A percentile compares a stretch with the other conserved stretches of the same genome.
These are phyloP conservation scores for Thinocorus orbignyianus DNA, from an alignment of 2,113 vertebrate genomes.

Conservation along the genomic window DNA sequence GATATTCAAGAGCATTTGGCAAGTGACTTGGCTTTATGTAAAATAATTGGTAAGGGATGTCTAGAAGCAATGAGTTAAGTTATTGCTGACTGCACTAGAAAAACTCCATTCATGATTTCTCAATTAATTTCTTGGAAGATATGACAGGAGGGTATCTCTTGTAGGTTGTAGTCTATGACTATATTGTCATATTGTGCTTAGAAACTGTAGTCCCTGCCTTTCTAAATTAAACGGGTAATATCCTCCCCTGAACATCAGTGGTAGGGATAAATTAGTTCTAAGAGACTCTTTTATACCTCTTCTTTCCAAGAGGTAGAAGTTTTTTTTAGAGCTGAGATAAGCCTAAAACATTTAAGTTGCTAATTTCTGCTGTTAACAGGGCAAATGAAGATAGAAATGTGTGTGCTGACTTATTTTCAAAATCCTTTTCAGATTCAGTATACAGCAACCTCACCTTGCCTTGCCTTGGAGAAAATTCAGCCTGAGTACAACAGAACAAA, in stretches of 20 bases:
- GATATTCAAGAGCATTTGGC: constrained; percentile 1
- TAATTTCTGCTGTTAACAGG: background rate
- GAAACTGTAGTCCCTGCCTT: background rate
- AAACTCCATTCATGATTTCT: background rate
- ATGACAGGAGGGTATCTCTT: background rate
- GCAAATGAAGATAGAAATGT: background rate
- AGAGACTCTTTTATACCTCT: background rate
- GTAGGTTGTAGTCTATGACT: background rate
- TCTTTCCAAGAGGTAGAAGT: background rate
- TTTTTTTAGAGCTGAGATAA: background rate
- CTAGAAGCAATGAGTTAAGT: background rate
- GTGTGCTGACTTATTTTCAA: background rate
- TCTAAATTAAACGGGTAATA: background rate
- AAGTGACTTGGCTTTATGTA: background rate
- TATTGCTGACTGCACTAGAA: background rate
- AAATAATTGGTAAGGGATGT: background rate
- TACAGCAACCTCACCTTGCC: background rate
- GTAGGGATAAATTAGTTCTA: background rate
- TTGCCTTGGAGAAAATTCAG: background rate
- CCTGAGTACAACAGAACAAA: background rate
- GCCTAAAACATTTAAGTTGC: background rate
- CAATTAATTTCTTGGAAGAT: background rate
- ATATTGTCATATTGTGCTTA: background rate
- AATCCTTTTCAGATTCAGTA: background rate
- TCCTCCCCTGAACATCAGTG: background rate